Evolutionary conservation across 2,113 vertebrate genomes (phyloP).

Genomic region (Picathartes gymnocephalus): DNA sequence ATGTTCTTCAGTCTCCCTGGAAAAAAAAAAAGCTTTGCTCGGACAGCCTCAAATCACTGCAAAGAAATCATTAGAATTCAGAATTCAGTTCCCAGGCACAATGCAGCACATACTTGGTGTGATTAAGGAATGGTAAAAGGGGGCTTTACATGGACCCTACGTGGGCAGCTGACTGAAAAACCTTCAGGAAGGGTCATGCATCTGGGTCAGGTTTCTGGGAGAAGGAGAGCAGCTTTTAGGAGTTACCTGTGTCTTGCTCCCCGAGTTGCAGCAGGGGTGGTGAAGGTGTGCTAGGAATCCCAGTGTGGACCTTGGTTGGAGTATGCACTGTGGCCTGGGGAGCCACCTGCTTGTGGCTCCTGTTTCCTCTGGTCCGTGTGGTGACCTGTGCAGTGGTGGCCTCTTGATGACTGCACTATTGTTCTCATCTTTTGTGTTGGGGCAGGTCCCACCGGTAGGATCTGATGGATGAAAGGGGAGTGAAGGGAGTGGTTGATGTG

Average conservation of each 20-base stretch:
- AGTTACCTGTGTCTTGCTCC: background rate
- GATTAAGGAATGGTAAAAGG: background rate
- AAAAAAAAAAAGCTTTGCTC: background rate
- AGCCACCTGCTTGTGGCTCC: background rate
- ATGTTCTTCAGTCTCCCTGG: background rate
- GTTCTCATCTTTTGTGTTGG: background rate
- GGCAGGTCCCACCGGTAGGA: background rate
- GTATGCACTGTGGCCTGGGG: background rate
- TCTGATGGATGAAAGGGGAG: background rate
- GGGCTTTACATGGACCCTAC: background rate
- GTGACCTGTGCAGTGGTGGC: background rate
- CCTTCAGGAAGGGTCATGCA: background rate
- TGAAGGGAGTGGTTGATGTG: background rate
- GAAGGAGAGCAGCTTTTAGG: background rate
- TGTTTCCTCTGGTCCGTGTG: background rate
- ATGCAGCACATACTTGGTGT: background rate
- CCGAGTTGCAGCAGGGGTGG: background rate
- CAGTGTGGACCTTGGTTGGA: fast-evolving
- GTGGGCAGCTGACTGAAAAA: background rate
- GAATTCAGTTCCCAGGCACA: background rate
- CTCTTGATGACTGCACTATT: background rate
- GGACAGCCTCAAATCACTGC: background rate
- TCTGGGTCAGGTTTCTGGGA: background rate
- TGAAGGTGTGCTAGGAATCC: background rate
- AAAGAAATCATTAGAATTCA: background rate